Evolutionary conservation across 2,113 vertebrate genomes (phyloP), one percentile per base, ranked within the genome.

Genomic region (Notarius lentiginosus): DNA sequence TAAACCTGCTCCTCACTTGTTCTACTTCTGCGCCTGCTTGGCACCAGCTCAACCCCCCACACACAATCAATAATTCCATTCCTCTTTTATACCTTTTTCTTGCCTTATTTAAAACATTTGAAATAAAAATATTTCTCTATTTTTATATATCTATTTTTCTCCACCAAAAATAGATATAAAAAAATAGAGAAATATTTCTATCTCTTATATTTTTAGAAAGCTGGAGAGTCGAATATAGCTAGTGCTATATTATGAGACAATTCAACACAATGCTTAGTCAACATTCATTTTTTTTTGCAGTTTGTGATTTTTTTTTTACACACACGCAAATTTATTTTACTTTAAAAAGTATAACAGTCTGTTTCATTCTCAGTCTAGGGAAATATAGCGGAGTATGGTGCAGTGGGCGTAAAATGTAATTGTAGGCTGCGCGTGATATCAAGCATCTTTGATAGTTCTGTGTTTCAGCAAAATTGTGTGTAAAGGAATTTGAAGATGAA

Each of bases 401-500:
- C 55, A 61, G 14, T 61, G 77, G 89, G 88, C 82, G 56, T 86
- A 90, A 92, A 92, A 90, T 84, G 87, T 90, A 89, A 91, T 58
- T 79, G 24, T 72, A 60, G 24, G 24, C 34, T 17, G 47, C 58
- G 34, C 56, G 24, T 47, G 34, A 47, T 49, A 47, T 30, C 63
- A 60, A 63, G 56, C 56, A 79, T 10, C 24, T 82, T 17, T 60
- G 24, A 72, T 86, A n/a, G 15, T 24, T 89, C 91, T 73, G 73
- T 77, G 91, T 91, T 92, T 89, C 85, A 87, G 89, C 89, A 85
- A 72, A 66, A 82, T 90, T 84, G 30, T 85, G 89, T 94, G 89
- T 92, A 91, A 90, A 91, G 89, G 90, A 89, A 91, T 92, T 75
- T 6, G 5, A 88, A 93, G 92, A 94, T 90, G 92, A 93, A 94